Base-by-base conservation (phyloP, 1,140 invertebrate genomes). In the Tenebrio molitor region DNA sequence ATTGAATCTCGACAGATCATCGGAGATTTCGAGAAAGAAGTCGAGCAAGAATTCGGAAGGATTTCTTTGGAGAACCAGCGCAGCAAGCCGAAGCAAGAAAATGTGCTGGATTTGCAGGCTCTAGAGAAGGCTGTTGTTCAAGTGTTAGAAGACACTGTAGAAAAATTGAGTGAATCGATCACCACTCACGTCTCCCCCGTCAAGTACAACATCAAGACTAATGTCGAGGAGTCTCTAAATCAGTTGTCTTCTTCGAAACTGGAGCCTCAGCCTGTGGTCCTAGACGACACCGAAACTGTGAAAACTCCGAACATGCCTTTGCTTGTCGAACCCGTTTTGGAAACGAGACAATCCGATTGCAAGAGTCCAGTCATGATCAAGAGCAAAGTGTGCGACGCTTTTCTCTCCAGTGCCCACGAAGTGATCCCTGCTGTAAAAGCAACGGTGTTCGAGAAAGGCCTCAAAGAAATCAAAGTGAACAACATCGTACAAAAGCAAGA, bases 11-110 rank as follows among this genome's bases (percentile, higher is more conserved):
- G 10, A 10, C 84, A 84, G 77, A 86, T 87, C 46, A 84, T 86
- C 71, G 86, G 86, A 17, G 84, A 87, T 76, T 87, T 87, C 74
- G 85, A 85, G 64, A 85, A 85, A 79, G 86, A 87, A 82, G 81
- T 87, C 21, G 85, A 86, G 79, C 84, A 85, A 72, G 86, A 87
- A 83, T 83, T 87, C 41, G 84, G 83, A 6, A 75, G 79, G 19
- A 74, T 78, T 8, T 58, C 53, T 14, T 14, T 67, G 17, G 50
- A 76, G 15, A 76, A 72, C 5, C 41, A 41, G 63, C 14, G 8
- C 14, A 17, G 16, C 16, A 29, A 21, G 1, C 25, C 25, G 7
- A 46, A 33, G 10, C 36, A 5, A 2, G 5, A 39, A 39, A 39
- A 39, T n/a, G 36, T 39, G n/a, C 12, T 69, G 16, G 42, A 72